Evolutionary conservation across 2,113 vertebrate species (phyloP).

Genomic region (Platanista minor): DNA sequence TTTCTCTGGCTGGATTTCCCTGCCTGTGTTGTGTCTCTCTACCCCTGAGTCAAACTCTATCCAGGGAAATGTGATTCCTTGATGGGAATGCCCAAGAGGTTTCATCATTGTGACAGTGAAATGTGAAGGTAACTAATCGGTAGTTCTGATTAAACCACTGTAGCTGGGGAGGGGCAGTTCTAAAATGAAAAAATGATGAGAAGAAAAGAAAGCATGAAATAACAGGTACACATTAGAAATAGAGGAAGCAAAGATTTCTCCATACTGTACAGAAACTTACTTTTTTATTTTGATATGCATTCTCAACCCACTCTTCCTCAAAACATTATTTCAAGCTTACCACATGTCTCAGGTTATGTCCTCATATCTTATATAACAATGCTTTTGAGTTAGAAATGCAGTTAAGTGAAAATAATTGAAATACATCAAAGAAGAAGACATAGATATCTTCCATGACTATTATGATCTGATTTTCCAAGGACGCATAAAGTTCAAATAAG

Average conservation of each 20-base stretch:
- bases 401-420: not conserved
- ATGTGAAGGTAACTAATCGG: not conserved
- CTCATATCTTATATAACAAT: not conserved
- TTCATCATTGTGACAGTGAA: not conserved
- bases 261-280: not conserved
- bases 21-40: not conserved
- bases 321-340: not conserved
- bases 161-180: rapidly evolving
- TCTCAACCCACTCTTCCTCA: not conserved
- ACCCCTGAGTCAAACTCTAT: not conserved
- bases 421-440: not conserved
- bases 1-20: not conserved
- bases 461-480: not conserved
- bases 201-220: not conserved
- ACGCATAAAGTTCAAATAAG: not conserved
- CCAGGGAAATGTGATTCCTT: not conserved
- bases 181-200: not conserved
- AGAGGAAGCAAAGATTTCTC: not conserved
- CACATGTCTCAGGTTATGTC: not conserved
- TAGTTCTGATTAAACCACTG: not conserved
- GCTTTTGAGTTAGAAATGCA: not conserved
- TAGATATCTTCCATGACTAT: not conserved
- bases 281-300: not conserved
- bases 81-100: not conserved
- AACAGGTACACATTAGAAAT: not conserved